Evolutionary conservation across 1,140 invertebrate genomes (phyloP), one percentile per base, ranked within the genome.

Genomic region (Calliphora vicina): DNA sequence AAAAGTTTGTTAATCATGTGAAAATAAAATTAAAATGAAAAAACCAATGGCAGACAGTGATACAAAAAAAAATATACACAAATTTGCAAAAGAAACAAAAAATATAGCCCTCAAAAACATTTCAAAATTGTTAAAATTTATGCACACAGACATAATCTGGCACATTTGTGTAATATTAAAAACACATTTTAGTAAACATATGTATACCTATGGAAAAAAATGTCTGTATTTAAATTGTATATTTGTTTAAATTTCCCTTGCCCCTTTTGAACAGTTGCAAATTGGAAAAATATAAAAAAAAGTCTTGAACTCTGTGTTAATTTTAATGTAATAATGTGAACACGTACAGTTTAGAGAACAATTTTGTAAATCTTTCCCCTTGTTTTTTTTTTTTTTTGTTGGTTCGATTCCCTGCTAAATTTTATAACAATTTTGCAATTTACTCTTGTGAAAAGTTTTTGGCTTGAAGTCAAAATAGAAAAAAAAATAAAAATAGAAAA

Each of bases 271-370:
- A 35, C 45, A 50, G 45, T 50, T 23, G 61, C 50, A 57, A 57
- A 17, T n/a, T 6, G 50, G n/a, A 57, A n/a, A 57, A 57, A 57
- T 15, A 15, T 6, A 6, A 23, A 67, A 67, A 9, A 67, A 23
- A 17, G 6, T 23, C 20, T 67, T 67, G 61, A 67, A 67, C 61
- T 67, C n/a, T 67, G 61, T 67, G 61, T 67, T 67, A 67, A 67
- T 67, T 67, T 67, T 67, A 67, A 67, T 67, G 61, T 23, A 67
- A 67, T 67, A 67, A 67, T 67, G n/a, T 67, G n/a, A 67, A 67
- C 61, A 67, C 61, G 61, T 67, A 67, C 61, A 20, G 61, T 67
- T 67, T 67, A 25, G n/a, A 67, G n/a, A 67, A 67, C 61, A 67
- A 67, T 67, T 67, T 67, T 67, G 61, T 67, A 67, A 67, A 67